These are phyloP conservation scores for Psilopogon haemacephalus DNA, from an alignment of 2,113 vertebrate genomes.

Conservation along the genomic window DNA sequence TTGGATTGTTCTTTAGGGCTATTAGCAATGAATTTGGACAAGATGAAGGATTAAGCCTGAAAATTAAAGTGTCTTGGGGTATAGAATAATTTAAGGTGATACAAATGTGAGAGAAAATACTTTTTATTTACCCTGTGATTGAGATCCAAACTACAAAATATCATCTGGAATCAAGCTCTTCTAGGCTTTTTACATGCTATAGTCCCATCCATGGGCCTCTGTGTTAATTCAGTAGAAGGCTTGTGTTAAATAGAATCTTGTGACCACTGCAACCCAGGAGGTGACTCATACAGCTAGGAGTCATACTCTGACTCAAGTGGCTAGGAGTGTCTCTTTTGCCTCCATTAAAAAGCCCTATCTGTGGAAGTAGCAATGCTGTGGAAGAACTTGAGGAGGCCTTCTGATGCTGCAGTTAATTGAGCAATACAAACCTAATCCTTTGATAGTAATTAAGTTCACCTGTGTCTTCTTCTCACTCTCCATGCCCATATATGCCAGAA, in stretches of 20 bases:
- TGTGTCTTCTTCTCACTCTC: background rate
- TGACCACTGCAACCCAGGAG: background rate
- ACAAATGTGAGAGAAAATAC: background rate
- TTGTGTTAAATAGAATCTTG: background rate
- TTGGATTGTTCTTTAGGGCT: background rate
- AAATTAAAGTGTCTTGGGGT: background rate
- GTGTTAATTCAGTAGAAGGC: background rate
- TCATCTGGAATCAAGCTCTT: background rate
- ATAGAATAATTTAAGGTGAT: background rate
- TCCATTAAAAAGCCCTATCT: background rate
- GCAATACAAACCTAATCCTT: background rate
- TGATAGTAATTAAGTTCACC: background rate
- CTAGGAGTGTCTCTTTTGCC: background rate
- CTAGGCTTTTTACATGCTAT: background rate
- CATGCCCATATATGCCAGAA: background rate
- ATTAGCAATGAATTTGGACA: background rate
- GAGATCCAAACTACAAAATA: background rate
- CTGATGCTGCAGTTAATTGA: background rate
- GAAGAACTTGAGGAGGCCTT: background rate
- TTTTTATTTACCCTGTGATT: background rate
- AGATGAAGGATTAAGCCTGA: background rate
- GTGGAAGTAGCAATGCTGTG: background rate
- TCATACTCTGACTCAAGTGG: background rate
- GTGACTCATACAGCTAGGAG: background rate
- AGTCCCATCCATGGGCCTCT: background rate